Evolutionary conservation across 2,797 vertebrate species (phyloP), one percentile per base, ranked within the genome.

Genomic region (Eremophila alpestris): DNA sequence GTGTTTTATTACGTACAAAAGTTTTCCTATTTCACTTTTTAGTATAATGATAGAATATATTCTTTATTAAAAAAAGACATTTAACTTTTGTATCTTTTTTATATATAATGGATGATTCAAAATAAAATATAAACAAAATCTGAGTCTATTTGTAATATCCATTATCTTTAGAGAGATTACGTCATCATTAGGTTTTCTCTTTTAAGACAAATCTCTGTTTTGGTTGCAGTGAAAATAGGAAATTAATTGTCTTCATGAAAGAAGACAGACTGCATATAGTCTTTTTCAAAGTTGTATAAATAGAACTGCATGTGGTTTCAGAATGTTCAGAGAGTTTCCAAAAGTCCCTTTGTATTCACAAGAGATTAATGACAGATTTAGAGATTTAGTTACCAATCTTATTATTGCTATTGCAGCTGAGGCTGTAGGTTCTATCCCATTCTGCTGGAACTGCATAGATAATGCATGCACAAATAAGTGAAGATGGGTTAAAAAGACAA

Each of bases 281-380:
- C 69, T 95, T 93, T 87, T 87, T 71, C 22, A 2, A 41, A 82
- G 52, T 51, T 86, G 27, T 87, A 90, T 93, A 93, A 94, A 95
- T 96, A 95, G 91, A 95, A 91, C 93, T 91, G 80, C 88, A 76
- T 94, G 85, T 91, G 83, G 83, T 90, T 96, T 96, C 90, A 90
- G 70, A 96, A 76, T 69, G 74, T 89, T 90, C 65, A 69, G 49
- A 73, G 74, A 54, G 55, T 84, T 94, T 93, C 93, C 83, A 94
- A 38, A 85, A 94, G 56, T 91, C 71, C 36, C 60, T 82, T 93
- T 93, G 56, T 94, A 77, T 95, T 94, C 75, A 63, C 78, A 59
- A 36, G 92, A 92, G 87, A 94, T 95, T 95, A 96, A 93, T 94
- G 90, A 76, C 89, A 91, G 90, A 90, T 96, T 96, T 94, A 93